Evolutionary conservation across 2,888 invertebrate genomes (phyloP), one percentile per base, ranked within the genome.

Genomic region (Acleris literana): DNA sequence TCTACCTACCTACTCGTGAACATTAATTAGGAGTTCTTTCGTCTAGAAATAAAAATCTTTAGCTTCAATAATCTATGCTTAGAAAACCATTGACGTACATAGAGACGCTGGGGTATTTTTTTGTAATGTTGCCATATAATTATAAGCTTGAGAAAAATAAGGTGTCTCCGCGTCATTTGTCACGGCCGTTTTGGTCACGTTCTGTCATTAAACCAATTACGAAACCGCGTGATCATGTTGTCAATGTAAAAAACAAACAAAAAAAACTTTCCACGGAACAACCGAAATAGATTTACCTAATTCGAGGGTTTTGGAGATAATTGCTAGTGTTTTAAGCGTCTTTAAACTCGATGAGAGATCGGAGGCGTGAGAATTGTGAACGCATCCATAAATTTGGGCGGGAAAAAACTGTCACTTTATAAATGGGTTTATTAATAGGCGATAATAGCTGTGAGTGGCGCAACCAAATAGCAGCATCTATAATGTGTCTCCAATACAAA

Each of bases 191-290:
- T 84, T 79, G 86, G 83, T 74, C 73, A 76, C 77, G 78, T 79
- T 84, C 89, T 87, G 86, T 91, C 92, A 78, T 92, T 92, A 85
- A 83, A 82, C 78, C 92, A 92, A 92, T 92, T 92, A 90, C 75
- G 78, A 79, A 73, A 75, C 59, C 69, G 72, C 79, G 81, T 76
- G 87, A 87, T 92, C 92, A 90, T 85, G 74, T 84, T 89, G 92
- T 89, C 90, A 84, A 48, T 69, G 60, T 17, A 46, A 46, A 46
- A 46, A 39, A 9, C 2, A 2, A 46, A 46, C 58, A 67, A 75
- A 78, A 79, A 78, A 72, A 72, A 72, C 71, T 57, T 69, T 71
- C 71, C 63, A 46, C 60, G 69, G 70, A 71, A 17, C 60, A 56
- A 66, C 57, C 22, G 33, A 70, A 70, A 69, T 70, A 71, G 64